phyloP scores from a whole-genome alignment of 2,113 vertebrate genomes.

The Anolis carolinensis region DNA sequence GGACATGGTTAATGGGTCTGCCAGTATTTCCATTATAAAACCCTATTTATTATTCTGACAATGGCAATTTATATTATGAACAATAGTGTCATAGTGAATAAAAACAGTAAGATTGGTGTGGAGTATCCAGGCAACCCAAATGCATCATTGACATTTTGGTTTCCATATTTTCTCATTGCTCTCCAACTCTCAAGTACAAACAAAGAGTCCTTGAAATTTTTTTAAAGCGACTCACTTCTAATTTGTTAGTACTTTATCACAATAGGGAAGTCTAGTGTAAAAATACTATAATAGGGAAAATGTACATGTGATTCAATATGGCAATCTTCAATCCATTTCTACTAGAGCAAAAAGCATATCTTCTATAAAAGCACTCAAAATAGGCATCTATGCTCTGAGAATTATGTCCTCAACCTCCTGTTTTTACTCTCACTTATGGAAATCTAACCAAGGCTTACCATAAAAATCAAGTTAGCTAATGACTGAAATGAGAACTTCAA shows the following conservation, averaged over 20 bases:
- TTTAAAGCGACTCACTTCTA: constrained; percentile 44
- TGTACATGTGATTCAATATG: not conserved
- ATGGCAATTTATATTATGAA: constrained; percentile 70
- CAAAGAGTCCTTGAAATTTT: constrained; percentile 41
- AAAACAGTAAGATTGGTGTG: constrained; percentile 53
- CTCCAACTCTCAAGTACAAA: constrained; percentile 33
- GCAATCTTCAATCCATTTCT: not conserved
- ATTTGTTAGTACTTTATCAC: constrained; percentile 53
- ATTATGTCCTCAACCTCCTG: not conserved
- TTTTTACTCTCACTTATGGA: not conserved
- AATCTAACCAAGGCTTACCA: not conserved
- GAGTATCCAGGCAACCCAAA: constrained; percentile 58
- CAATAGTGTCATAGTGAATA: constrained; percentile 68
- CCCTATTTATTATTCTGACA: constrained; percentile 69
- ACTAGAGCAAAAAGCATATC: not conserved
- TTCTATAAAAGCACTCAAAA: not conserved
- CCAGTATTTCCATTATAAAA: constrained; percentile 64
- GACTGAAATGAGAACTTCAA: not conserved
- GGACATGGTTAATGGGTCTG: constrained; percentile 58
- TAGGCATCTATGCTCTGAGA: not conserved
- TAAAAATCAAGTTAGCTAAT: not conserved
- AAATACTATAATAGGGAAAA: constrained; percentile 51
- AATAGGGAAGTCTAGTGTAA: constrained; percentile 40
- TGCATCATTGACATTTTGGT: constrained; percentile 44
- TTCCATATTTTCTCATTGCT: constrained; percentile 9